phyloP scores from a whole-genome alignment of 2,797 vertebrate genomes.

The Callimico goeldii region DNA sequence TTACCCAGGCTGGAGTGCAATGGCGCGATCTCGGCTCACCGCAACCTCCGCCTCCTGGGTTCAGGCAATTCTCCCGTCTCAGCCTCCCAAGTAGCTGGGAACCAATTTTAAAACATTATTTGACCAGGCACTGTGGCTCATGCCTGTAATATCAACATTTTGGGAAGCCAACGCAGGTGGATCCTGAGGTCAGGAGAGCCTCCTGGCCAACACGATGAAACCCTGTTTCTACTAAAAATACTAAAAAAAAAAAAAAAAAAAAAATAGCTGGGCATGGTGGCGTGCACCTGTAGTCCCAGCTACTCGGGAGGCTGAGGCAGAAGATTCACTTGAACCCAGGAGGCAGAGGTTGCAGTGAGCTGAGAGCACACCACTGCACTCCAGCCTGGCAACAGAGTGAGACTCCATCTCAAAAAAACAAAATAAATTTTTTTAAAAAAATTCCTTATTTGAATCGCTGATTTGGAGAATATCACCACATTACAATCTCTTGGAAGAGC shows the following conservation, averaged over 20 bases:
- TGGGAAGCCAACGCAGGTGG: background rate
- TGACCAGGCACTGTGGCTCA: background rate
- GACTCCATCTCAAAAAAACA: background rate
- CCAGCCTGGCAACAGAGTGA: background rate
- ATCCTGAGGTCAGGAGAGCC: background rate
- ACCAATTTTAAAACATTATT: constrained; percentile 2
- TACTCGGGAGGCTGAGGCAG: background rate
- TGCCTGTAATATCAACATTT: background rate
- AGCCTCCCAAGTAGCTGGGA: background rate
- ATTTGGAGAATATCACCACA: background rate
- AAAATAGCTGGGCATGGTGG: background rate
- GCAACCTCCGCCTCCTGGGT: background rate
- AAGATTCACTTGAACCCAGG: background rate
- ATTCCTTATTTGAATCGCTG: background rate
- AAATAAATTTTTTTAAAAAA: background rate
- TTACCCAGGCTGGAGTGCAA: background rate
- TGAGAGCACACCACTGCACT: background rate
- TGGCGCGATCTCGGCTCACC: background rate
- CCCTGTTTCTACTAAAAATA: background rate
- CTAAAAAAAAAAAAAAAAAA: no score
- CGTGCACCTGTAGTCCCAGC: background rate
- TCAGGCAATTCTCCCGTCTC: background rate
- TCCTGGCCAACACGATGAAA: background rate
- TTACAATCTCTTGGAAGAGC: background rate
- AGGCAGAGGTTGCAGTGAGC: background rate